phyloP scores from a whole-genome alignment of 37 sponge, comb jelly and placozoan species.

The Geodia barretti region DNA sequence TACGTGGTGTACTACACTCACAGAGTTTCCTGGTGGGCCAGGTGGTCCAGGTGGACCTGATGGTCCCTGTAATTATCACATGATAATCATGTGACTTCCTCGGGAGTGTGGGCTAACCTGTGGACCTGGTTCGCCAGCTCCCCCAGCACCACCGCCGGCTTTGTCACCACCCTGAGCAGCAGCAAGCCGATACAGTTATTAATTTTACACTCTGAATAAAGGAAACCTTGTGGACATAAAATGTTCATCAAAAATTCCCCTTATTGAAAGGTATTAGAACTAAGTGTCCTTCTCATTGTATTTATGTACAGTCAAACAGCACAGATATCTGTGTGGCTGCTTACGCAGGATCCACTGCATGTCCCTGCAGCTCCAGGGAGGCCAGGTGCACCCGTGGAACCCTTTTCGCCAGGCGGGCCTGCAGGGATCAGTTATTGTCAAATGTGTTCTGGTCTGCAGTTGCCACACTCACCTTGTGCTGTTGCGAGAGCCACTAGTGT shows the following conservation, averaged over 20 bases:
- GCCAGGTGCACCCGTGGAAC: slow-evolving; percentile 17
- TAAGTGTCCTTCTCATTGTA: too few relatives aligned
- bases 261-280: too few relatives aligned
- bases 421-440: too few relatives aligned
- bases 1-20: slow-evolving; percentile 22
- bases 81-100: not conserved
- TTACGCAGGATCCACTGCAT: slow-evolving; percentile 22
- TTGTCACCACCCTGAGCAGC: slow-evolving; percentile 7
- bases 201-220: not conserved
- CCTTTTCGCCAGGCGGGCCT: slow-evolving; percentile 21
- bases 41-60: slow-evolving; percentile 54
- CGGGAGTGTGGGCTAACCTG: not conserved
- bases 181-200: not conserved
- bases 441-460: too few relatives aligned
- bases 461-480: not conserved
- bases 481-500: not conserved
- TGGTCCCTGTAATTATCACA: slow-evolving; percentile 4
- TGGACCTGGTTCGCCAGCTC: slow-evolving; percentile 20
- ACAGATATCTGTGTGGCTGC: not conserved
- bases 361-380: slow-evolving; percentile 27
- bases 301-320: too few relatives aligned
- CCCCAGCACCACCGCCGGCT: slow-evolving; percentile 33
- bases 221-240: not conserved
- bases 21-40: slow-evolving; percentile 61
- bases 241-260: too few relatives aligned